Evolutionary conservation across 2,797 vertebrate species (phyloP).

Genomic region (Salarias fasciatus): DNA sequence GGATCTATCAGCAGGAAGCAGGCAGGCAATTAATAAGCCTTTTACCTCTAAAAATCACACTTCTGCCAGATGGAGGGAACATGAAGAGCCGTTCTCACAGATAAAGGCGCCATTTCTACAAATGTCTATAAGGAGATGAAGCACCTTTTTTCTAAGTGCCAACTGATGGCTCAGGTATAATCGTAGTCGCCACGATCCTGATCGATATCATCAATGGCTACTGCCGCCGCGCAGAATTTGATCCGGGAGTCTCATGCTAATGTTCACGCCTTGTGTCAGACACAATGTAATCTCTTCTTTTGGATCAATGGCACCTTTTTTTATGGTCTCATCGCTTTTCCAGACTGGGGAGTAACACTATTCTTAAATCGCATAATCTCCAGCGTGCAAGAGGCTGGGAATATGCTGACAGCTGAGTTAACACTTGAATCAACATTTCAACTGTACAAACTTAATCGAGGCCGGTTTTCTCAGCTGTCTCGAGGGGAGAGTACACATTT

Average conservation of each 20-base stretch:
- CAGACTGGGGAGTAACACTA: constrained; percentile 37
- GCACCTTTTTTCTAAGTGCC: constrained; percentile 47
- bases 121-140: constrained; percentile 48
- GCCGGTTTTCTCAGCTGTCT: constrained; percentile 4
- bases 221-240: constrained; percentile 80
- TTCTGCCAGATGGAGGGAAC: constrained; percentile 30
- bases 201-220: constrained; percentile 81
- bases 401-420: constrained; percentile 35
- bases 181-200: constrained; percentile 62
- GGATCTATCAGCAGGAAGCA: constrained; percentile 70
- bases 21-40: constrained; percentile 68
- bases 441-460: constrained; percentile 11
- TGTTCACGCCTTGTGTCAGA: constrained; percentile 73
- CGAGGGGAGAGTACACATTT: not conserved
- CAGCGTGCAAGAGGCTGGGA: constrained; percentile 15
- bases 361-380: constrained; percentile 45
- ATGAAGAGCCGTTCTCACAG: constrained; percentile 38
- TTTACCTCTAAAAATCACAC: constrained; percentile 61
- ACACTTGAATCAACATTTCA: constrained; percentile 30
- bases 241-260: constrained; percentile 77
- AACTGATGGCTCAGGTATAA: constrained; percentile 54
- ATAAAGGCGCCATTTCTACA: constrained; percentile 36
- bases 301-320: constrained; percentile 73
- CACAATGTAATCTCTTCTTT: constrained; percentile 78
- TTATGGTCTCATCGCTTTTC: constrained; percentile 59